A percentile compares a stretch with the other conserved stretches of the same genome.
phyloP scores from a whole-genome alignment of 2,888 invertebrate species.

The Sminthurides aquaticus region DNA sequence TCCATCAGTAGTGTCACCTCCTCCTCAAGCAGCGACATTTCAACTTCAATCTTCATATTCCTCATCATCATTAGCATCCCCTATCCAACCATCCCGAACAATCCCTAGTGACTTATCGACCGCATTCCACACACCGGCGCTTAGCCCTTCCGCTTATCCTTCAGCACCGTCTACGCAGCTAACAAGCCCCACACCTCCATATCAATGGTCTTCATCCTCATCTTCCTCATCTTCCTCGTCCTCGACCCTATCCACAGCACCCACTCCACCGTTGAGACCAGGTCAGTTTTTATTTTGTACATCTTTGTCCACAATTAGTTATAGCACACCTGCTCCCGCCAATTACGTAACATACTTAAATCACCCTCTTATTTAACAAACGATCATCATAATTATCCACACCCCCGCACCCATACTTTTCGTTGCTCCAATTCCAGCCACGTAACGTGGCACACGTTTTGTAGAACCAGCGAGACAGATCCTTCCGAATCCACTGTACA shows the following conservation, averaged over 20 bases:
- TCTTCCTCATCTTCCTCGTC: background rate
- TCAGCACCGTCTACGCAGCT: background rate
- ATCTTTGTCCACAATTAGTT: too few species aligned
- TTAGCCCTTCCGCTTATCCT: too few species aligned
- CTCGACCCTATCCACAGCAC: slow-evolving; percentile 10
- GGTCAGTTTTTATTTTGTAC: slow-evolving; percentile 30
- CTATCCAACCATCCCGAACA: background rate
- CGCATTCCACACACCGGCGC: background rate
- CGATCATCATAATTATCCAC: background rate
- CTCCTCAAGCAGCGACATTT: background rate
- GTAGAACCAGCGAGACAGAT: too few species aligned
- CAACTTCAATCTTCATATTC: background rate
- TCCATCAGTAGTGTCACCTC: too few species aligned
- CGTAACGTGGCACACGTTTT: too few species aligned
- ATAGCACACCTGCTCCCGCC: too few species aligned
- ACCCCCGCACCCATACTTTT: background rate
- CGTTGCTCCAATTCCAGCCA: background rate
- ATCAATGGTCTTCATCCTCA: background rate
- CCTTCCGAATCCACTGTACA: too few species aligned
- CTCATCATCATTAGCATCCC: background rate
- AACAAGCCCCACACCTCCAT: background rate
- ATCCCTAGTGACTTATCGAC: background rate
- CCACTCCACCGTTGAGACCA: slow-evolving; percentile 40
- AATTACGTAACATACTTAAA: background rate
- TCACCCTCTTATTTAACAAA: background rate